Evolutionary conservation across 2,888 invertebrate genomes (phyloP).

Genomic region (Nysson spinosus): DNA sequence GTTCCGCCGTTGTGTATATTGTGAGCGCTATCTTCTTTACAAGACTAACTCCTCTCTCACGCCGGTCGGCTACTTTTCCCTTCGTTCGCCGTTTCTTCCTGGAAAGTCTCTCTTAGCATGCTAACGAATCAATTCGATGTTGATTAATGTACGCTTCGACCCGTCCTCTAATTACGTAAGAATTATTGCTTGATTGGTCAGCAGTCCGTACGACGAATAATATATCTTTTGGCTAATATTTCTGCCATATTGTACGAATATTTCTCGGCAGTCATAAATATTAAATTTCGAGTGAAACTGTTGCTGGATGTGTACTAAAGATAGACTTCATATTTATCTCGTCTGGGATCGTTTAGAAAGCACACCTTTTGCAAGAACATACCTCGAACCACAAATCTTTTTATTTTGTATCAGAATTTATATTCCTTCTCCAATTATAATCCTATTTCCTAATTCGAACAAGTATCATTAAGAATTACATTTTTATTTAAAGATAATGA

Average conservation of each 20-base stretch:
- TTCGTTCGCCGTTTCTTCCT: conserved; percentile 23
- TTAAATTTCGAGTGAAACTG: too few relatives aligned
- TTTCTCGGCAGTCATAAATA: background rate
- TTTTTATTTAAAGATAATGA: too few relatives aligned
- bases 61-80: conserved; percentile 12
- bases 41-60: conserved; percentile 6
- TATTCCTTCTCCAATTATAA: too few relatives aligned
- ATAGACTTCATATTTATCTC: too few relatives aligned
- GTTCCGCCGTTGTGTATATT: conserved; percentile 16
- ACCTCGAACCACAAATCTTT: too few relatives aligned
- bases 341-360: too few relatives aligned
- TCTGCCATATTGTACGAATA: background rate
- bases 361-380: too few relatives aligned
- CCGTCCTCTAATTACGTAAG: conserved; percentile 66
- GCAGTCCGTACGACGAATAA: conserved; percentile 44
- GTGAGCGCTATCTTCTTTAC: conserved; percentile 33
- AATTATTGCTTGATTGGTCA: conserved; percentile 68
- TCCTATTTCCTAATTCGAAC: too few relatives aligned
- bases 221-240: conserved; percentile 9
- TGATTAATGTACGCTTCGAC: conserved; percentile 69
- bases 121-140: conserved; percentile 73
- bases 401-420: too few relatives aligned
- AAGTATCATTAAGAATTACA: too few relatives aligned
- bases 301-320: too few relatives aligned
- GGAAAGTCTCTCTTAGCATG: conserved; percentile 58